Evolutionary conservation across 2,888 invertebrate species (phyloP), one percentile per base, ranked within the genome.

Genomic region (Mesorhabditis spiculigera): DNA sequence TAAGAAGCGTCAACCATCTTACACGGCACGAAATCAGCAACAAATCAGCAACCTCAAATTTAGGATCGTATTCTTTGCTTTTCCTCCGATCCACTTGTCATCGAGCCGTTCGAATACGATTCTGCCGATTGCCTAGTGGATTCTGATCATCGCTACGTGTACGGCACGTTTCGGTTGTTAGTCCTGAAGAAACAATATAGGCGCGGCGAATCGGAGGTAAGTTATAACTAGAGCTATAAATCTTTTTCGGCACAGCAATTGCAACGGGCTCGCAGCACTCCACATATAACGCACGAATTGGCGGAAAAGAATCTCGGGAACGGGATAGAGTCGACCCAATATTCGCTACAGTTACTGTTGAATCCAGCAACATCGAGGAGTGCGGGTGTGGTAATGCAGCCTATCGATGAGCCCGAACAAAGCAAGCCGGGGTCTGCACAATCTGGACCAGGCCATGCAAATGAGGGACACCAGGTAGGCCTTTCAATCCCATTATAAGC

Each of bases 61-160:
- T 44, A 82, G 82, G 83, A 83, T 45, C 74, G 83, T 3, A 75
- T 83, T 4, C 70, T 83, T 28, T 81, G 75, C 67, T 80, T 78
- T 71, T 66, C 70, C 0, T 68, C 69, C 4, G 69, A 71, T 28
- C 6, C 68, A 1, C 68, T 72, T 42, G 72, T 73, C 68, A 50
- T 82, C 4, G 66, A 73, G 10, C 65, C 73, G 4, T 72, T 77
- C 28, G 68, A 80, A 13, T 82, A 82, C 69, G 78, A 80, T 43
- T 78, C 74, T 58, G 67, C 82, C 45, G 72, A 77, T 67, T 81
- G 77, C 43, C 70, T 79, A 1, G 76, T 75, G 6, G 74, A 76
- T 42, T 81, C 81, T 4, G 83, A 83, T 63, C 83, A 83, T 67
- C 79, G 78, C 68, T 77, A 81, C 6, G 82, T 82, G 16, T 81